Conservation (phyloP, 2,888 invertebrate genomes). For the Cantharis flavilabris region DNA sequence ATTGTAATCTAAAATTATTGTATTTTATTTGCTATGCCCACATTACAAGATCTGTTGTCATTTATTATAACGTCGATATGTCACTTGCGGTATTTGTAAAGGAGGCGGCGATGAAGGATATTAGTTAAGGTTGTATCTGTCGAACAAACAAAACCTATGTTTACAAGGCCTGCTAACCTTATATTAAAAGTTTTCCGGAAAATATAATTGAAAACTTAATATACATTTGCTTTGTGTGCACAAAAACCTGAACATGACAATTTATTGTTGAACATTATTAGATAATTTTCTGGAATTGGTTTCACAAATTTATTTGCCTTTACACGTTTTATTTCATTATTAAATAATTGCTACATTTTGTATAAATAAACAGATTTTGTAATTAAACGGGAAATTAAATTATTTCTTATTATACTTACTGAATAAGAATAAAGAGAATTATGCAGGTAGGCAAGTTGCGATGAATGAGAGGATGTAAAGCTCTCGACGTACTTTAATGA, state of each 20-base stretch:
- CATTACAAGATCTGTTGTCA: not conserved
- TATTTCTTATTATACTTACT: not conserved
- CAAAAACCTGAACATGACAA: not conserved
- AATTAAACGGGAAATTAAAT: not conserved
- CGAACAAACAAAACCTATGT: not conserved
- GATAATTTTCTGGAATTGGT: not conserved
- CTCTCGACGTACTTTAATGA: not conserved
- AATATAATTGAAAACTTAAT: not conserved
- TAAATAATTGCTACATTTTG: not conserved
- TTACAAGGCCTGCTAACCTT: not conserved
- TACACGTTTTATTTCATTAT: not conserved
- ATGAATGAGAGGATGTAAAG: not conserved
- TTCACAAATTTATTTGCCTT: not conserved
- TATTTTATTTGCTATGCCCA: not conserved
- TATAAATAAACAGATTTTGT: not conserved
- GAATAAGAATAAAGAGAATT: not conserved
- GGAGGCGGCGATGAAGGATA: not conserved
- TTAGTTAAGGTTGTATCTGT: not conserved
- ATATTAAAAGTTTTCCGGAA: not conserved
- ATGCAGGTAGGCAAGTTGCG: not conserved
- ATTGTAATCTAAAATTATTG: not conserved
- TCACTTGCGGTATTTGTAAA: not conserved
- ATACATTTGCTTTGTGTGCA: not conserved
- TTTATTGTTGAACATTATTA: not conserved
- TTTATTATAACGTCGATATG: not conserved